phyloP scores from a whole-genome alignment of 1,140 invertebrate species.

The Ooceraea biroi region DNA sequence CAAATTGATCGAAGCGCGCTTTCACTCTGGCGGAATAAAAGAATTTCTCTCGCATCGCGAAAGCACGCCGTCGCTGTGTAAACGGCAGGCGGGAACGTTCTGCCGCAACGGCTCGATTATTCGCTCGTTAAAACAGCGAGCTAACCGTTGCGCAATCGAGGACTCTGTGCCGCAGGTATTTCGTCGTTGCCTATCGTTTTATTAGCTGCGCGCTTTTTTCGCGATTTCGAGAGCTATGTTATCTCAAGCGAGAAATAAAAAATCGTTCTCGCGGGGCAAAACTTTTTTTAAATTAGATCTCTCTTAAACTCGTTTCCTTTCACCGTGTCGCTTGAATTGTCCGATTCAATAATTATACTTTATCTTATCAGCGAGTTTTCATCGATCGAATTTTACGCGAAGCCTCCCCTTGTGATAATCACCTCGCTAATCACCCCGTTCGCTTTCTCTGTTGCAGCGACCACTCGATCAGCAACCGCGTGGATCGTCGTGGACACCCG shows the following conservation, averaged over 20 bases:
- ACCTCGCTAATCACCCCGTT: constrained; percentile 2
- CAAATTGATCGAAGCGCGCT: constrained; percentile 1
- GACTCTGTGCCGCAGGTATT: constrained; percentile 6
- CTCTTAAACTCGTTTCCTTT: too few species aligned
- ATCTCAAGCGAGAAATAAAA: not conserved
- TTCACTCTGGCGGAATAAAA: constrained; percentile 7
- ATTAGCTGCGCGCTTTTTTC: constrained; percentile 6
- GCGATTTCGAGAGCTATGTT: not conserved
- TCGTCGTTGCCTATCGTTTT: constrained; percentile 36
- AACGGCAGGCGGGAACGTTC: constrained; percentile 16
- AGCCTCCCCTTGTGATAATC: too few species aligned
- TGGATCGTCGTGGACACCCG: constrained; percentile 87
- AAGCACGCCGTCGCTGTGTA: not conserved
- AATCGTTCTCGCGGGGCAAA: not conserved
- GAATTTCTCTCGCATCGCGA: constrained; percentile 25
- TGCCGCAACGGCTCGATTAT: constrained; percentile 21
- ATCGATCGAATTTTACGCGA: too few species aligned
- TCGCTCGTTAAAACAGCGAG: constrained; percentile 34
- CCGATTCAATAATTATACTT: too few species aligned
- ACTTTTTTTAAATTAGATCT: too few species aligned
- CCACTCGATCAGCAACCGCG: constrained; percentile 88
- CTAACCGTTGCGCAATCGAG: constrained; percentile 24
- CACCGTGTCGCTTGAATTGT: too few species aligned
- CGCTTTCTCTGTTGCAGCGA: constrained; percentile 86
- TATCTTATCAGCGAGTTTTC: too few species aligned